Conservation (phyloP, 2,797 vertebrate species). For the Gymnopithys bicolor region DNA sequence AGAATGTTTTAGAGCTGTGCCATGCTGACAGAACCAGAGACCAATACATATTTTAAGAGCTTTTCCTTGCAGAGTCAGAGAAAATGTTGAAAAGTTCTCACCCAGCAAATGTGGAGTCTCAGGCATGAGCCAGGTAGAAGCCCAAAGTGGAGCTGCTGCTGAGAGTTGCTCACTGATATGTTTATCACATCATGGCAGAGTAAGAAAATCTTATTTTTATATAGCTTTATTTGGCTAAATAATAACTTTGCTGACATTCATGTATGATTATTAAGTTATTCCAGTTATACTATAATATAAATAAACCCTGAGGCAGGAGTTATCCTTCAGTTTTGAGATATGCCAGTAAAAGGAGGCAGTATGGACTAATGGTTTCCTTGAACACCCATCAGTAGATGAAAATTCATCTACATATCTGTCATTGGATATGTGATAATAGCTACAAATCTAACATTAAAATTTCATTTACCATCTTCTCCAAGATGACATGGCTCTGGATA, state of each 20-base stretch:
- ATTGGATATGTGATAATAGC: not conserved
- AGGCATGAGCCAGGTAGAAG: not conserved
- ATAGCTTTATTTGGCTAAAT: not conserved
- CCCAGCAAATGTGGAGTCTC: not conserved
- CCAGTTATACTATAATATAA: not conserved
- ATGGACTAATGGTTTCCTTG: not conserved
- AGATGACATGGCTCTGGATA: not conserved
- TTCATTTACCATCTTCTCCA: not conserved
- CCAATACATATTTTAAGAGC: not conserved
- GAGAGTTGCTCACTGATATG: not conserved
- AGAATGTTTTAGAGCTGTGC: not conserved
- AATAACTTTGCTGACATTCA: not conserved
- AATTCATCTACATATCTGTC: not conserved
- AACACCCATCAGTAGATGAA: not conserved
- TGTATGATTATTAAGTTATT: not conserved
- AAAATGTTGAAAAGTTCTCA: not conserved
- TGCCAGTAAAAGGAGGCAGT: not conserved
- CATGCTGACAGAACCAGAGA: not conserved
- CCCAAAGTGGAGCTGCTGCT: not conserved
- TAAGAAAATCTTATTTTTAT: not conserved
- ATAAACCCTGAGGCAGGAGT: not conserved
- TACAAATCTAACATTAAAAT: constrained; percentile 30
- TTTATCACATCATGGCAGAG: not conserved
- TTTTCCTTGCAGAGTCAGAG: not conserved
- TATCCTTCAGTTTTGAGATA: not conserved